Evolutionary conservation across 2,797 vertebrate species (phyloP).

Genomic region (Acomys russatus): DNA sequence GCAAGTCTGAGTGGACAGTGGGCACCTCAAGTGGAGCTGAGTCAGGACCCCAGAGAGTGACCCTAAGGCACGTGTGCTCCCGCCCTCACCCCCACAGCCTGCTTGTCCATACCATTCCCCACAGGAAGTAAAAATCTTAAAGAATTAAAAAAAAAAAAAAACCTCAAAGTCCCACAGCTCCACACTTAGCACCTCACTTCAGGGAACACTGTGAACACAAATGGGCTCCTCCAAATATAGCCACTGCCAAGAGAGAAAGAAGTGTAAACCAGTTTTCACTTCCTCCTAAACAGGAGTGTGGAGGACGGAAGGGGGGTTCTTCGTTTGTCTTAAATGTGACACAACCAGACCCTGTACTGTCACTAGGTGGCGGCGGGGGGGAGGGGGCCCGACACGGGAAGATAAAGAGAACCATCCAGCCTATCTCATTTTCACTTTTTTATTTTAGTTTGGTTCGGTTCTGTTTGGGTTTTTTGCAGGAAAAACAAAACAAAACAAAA

Average conservation of each 20-base stretch:
- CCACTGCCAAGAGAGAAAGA: background rate
- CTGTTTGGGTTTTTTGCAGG: background rate
- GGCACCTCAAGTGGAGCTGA: rapidly evolving
- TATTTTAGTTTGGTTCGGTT: background rate
- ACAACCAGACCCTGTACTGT: background rate
- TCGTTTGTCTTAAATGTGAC: background rate
- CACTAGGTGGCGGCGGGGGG: background rate
- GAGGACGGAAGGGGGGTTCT: too few relatives aligned
- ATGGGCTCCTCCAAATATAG: background rate
- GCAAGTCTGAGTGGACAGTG: background rate
- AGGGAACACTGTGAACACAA: background rate
- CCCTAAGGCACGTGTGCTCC: background rate
- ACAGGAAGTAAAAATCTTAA: background rate
- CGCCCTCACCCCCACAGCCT: rapidly evolving
- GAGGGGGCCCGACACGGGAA: background rate
- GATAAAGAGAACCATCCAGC: background rate
- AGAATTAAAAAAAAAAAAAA: background rate
- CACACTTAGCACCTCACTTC: background rate
- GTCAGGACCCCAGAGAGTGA: rapidly evolving
- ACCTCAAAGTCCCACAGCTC: background rate
- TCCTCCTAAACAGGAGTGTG: too few relatives aligned
- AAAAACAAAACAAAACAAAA: background rate
- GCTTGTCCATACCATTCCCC: background rate
- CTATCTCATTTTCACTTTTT: background rate
- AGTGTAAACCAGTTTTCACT: too few relatives aligned